These are phyloP conservation scores for Chesias legatella DNA, from an alignment of 2,888 invertebrate species.

Conservation along the genomic window DNA sequence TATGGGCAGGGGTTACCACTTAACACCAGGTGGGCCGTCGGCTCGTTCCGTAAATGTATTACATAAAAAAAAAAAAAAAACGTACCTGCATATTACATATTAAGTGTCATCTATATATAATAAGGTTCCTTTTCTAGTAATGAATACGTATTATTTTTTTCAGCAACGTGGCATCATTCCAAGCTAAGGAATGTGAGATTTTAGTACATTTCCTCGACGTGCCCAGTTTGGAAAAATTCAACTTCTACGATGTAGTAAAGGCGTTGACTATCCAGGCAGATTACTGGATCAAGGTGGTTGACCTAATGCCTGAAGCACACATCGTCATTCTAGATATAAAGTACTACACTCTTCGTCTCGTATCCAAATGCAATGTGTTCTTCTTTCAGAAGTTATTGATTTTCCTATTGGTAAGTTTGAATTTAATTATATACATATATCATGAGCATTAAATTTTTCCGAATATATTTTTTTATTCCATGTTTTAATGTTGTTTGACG, in stretches of 20 bases:
- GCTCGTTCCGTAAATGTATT: too few relatives aligned
- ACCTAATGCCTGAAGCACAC: slow-evolving; percentile 49
- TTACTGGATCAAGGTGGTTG: slow-evolving; percentile 46
- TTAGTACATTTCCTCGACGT: slow-evolving; percentile 55
- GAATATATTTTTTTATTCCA: too few relatives aligned
- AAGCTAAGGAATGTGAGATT: slow-evolving; percentile 47
- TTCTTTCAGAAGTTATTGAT: slow-evolving; percentile 56
- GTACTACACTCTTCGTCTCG: slow-evolving; percentile 46
- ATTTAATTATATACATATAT: too few relatives aligned
- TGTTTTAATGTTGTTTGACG: too few relatives aligned
- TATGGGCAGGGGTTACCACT: too few relatives aligned
- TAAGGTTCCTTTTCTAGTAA: background rate
- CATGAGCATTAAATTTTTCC: too few relatives aligned
- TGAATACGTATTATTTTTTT: slow-evolving; percentile 16
- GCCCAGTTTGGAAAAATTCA: slow-evolving; percentile 48
- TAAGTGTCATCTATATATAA: too few relatives aligned
- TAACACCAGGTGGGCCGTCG: too few relatives aligned
- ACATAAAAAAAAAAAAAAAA: too few relatives aligned
- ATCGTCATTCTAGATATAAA: slow-evolving; percentile 59
- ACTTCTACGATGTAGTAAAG: slow-evolving; percentile 56
- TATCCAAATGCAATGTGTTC: slow-evolving; percentile 59
- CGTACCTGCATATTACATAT: too few relatives aligned
- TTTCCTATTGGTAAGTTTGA: slow-evolving; percentile 55
- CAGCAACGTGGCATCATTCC: slow-evolving; percentile 47
- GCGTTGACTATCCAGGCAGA: slow-evolving; percentile 51